phyloP scores from a whole-genome alignment of 2,797 vertebrate species.

The Danio tinwini region DNA sequence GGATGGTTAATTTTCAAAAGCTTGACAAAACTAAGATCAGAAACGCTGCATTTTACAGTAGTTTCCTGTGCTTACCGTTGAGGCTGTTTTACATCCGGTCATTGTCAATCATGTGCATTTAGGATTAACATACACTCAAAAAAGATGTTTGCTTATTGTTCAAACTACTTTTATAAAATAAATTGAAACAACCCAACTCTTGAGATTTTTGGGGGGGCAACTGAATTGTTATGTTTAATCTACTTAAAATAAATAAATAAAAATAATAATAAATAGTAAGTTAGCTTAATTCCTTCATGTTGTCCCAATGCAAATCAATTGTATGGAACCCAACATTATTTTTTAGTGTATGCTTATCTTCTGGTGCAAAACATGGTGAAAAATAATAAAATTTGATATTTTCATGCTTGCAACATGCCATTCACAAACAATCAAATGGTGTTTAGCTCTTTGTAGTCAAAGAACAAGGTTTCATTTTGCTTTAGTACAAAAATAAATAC shows the following conservation, averaged over 20 bases:
- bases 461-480: not conserved
- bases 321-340: too few relatives aligned
- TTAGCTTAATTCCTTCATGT: too few relatives aligned
- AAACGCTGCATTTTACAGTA: not conserved
- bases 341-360: too few relatives aligned
- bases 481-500: too few relatives aligned
- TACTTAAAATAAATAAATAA: too few relatives aligned
- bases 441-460: not conserved
- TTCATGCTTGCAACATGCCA: not conserved
- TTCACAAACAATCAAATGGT: not conserved
- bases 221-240: too few relatives aligned
- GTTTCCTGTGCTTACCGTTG: not conserved
- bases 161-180: too few relatives aligned
- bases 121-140: not conserved
- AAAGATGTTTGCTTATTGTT: too few relatives aligned
- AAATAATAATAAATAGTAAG: too few relatives aligned
- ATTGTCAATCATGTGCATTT: not conserved
- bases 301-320: too few relatives aligned
- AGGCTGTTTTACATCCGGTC: not conserved
- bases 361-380: not conserved
- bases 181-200: too few relatives aligned
- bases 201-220: too few relatives aligned
- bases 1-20: slow-evolving; percentile 29
- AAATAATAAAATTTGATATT: not conserved
- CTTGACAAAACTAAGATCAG: not conserved